Evolutionary conservation across 2,113 vertebrate genomes (phyloP), one percentile per base, ranked within the genome.

Genomic region (Otolemur garnettii): DNA sequence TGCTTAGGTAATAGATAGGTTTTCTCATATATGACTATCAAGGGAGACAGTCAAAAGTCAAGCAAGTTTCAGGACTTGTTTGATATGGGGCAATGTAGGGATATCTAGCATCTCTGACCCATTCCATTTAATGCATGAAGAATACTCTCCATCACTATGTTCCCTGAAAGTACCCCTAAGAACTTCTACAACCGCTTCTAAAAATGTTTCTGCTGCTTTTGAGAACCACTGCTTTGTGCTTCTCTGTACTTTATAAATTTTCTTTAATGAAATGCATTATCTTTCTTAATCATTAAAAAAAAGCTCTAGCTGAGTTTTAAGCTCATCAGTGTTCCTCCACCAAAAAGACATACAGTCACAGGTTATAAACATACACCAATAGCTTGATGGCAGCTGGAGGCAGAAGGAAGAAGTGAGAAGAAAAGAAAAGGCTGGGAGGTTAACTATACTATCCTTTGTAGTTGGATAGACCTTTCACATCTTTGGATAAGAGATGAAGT

Each of bases 131-230:
- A 60, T 28, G 8, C 35, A 86, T 33, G 6, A 4, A 55, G 22
- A 57, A 53, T 10, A 15, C 4, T 2, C 7, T 7, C 45, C 38
- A 66, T n/a, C 42, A 35, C 2, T 15, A 22, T 22, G 30, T 79
- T 10, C n/a, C 77, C 64, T 64, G 3, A 64, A 84, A 86, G 38
- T 14, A 45, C 1, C 24, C 28, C 38, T 21, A 53, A 12, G 53
- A 80, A 45, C 64, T 59, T 89, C 86, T 62, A 82, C 5, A 75
- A 18, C 45, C 50, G 33, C 68, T 62, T 84, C 71, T 30, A 68
- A 35, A 87, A 87, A 89, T 60, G 11, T 0, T 78, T 11, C 75
- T 93, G 68, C 33, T 74, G 85, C 19, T 96, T 88, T 69, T 87
- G 55, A 87, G 71, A 88, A 74, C 28, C 50, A 66, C 72, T 75